These are phyloP conservation scores for Hypselothyrea guttata DNA, from an alignment of 2,888 invertebrate species.

Conservation along the genomic window DNA sequence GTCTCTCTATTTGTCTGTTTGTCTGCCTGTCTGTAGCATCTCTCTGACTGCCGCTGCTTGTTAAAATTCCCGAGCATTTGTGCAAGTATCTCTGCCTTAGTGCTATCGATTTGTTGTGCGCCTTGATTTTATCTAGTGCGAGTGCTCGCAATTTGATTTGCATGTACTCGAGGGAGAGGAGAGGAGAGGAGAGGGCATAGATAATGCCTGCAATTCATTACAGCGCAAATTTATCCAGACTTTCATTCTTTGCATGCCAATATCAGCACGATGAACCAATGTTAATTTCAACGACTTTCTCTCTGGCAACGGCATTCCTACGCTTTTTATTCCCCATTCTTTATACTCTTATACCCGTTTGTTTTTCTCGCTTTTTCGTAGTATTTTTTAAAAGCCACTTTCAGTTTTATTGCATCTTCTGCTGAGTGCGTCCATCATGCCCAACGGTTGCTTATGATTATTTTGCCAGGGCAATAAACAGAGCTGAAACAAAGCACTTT, in stretches of 20 bases:
- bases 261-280: constrained; percentile 29
- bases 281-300: constrained; percentile 30
- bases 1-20: constrained; percentile 4
- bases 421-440: constrained; percentile 28
- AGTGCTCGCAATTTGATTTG: constrained; percentile 45
- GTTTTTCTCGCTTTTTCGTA: background rate
- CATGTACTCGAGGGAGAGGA: too few relatives aligned
- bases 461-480: constrained; percentile 35
- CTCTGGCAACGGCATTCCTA: too few relatives aligned
- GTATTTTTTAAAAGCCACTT: constrained; percentile 47
- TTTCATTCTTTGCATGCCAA: too few relatives aligned
- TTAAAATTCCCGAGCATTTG: constrained; percentile 11
- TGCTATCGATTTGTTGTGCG: constrained; percentile 33
- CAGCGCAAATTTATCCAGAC: constrained; percentile 6
- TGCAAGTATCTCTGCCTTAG: background rate
- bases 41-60: constrained; percentile 38
- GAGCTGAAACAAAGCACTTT: constrained; percentile 29
- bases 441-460: constrained; percentile 6
- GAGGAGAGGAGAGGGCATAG: too few relatives aligned
- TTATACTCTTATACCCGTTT: too few relatives aligned
- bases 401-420: constrained; percentile 39
- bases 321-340: too few relatives aligned
- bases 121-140: constrained; percentile 17
- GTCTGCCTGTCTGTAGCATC: constrained; percentile 16
- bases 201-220: constrained; percentile 50